A percentile compares a stretch with the other conserved stretches of the same genome.
Evolutionary conservation across 1,140 invertebrate species (phyloP).

Genomic region (Palaemon carinicauda): DNA sequence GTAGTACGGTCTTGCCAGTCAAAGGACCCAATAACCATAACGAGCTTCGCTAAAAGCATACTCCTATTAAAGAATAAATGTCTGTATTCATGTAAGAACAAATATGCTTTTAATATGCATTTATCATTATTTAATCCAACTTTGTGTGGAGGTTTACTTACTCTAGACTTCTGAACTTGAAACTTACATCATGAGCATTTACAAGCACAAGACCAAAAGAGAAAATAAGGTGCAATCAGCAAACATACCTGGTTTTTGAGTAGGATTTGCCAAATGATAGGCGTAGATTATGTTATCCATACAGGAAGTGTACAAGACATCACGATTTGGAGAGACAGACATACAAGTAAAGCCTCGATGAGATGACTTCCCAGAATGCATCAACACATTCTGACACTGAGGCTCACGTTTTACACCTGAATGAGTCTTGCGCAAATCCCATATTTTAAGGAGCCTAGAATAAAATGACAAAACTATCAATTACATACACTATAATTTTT

Average conservation of each 20-base stretch:
- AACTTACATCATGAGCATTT: background rate
- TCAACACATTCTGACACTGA: constrained; percentile 75
- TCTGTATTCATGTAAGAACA: no score
- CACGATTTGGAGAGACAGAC: constrained; percentile 73
- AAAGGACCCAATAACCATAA: no score
- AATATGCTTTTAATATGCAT: no score
- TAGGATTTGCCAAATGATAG: constrained; percentile 80
- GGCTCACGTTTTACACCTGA: constrained; percentile 75
- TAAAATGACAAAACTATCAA: background rate
- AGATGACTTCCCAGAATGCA: constrained; percentile 74
- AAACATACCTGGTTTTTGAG: constrained; percentile 62
- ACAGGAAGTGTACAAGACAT: constrained; percentile 83
- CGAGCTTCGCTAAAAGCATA: no score
- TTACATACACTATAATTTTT: background rate
- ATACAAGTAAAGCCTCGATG: constrained; percentile 82
- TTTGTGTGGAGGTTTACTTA: no score
- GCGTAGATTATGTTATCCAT: constrained; percentile 86
- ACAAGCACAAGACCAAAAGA: background rate
- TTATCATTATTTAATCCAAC: no score
- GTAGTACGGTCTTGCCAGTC: no score
- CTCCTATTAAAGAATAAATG: no score
- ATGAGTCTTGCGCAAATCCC: constrained; percentile 87
- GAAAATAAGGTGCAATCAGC: background rate
- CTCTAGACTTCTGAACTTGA: background rate
- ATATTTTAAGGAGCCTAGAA: constrained; percentile 77